Conservation (phyloP, 2,113 vertebrate species). For the Stegastes partitus region DNA sequence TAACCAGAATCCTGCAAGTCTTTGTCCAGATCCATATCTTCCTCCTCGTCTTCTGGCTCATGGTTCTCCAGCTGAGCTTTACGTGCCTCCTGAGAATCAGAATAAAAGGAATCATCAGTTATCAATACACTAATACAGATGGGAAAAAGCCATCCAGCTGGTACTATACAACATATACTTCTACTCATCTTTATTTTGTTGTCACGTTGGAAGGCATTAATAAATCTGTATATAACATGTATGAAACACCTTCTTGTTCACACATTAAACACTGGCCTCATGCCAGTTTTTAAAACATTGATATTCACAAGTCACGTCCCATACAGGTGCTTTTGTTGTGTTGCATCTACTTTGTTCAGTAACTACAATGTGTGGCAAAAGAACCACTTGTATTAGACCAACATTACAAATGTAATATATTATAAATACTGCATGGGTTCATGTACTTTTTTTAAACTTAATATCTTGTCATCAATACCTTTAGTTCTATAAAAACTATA, state of each 20-base stretch:
- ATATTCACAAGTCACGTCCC: too few relatives aligned
- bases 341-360: too few relatives aligned
- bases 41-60: conserved; percentile 94
- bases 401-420: not conserved
- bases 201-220: not conserved
- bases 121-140: not conserved
- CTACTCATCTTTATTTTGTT: not conserved
- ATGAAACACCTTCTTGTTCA: too few relatives aligned
- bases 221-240: too few relatives aligned
- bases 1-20: conserved; percentile 89
- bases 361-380: not conserved
- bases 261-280: too few relatives aligned
- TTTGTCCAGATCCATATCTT: conserved; percentile 90
- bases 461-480: too few relatives aligned
- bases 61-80: conserved; percentile 96
- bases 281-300: too few relatives aligned
- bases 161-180: not conserved
- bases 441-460: too few relatives aligned
- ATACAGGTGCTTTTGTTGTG: too few relatives aligned
- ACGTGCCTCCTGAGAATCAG: conserved; percentile 87
- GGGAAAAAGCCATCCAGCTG: too few relatives aligned
- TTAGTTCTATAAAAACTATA: too few relatives aligned
- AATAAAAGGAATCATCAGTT: conserved; percentile 12
- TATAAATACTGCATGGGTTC: too few relatives aligned
- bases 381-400: not conserved